Conservation (phyloP, 2,888 invertebrate genomes). For the Gandaritis pyraliata region DNA sequence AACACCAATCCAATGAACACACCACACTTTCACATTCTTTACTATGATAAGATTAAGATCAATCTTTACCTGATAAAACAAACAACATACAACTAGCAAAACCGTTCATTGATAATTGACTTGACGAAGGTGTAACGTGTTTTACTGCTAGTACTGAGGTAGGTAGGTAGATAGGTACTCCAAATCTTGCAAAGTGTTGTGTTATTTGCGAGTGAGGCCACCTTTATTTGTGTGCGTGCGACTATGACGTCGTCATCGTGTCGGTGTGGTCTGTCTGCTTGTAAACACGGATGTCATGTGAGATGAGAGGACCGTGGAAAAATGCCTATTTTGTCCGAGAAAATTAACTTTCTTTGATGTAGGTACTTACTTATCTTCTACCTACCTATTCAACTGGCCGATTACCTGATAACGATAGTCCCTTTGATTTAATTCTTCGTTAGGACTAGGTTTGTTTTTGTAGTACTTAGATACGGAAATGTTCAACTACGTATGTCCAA, state of each 20-base stretch:
- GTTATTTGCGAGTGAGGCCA: conserved; percentile 77
- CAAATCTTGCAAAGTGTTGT: conserved; percentile 37
- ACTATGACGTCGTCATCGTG: conserved; percentile 73
- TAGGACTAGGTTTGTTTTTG: too few relatives aligned
- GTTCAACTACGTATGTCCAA: too few relatives aligned
- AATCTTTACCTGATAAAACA: too few relatives aligned
- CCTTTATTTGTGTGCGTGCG: conserved; percentile 62
- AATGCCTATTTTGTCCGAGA: conserved; percentile 48
- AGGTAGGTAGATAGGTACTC: conserved; percentile 24
- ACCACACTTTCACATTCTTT: too few relatives aligned
- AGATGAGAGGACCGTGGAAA: conserved; percentile 50
- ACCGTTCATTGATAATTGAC: conserved; percentile 5
- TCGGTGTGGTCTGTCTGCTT: conserved; percentile 66
- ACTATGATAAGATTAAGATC: too few relatives aligned
- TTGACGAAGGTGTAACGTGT: conserved; percentile 31
- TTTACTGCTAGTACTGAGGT: conserved; percentile 18
- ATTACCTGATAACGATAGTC: neutral
- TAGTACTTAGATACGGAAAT: too few relatives aligned
- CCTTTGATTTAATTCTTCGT: too few relatives aligned
- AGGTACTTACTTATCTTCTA: neutral
- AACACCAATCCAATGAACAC: too few relatives aligned
- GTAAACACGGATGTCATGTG: conserved; percentile 70
- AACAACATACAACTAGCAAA: too few relatives aligned
- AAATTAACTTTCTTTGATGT: conserved; percentile 16
- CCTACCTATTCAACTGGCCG: neutral